phyloP scores from a whole-genome alignment of 1,140 invertebrate species.

The Dendrolimus punctatus region DNA sequence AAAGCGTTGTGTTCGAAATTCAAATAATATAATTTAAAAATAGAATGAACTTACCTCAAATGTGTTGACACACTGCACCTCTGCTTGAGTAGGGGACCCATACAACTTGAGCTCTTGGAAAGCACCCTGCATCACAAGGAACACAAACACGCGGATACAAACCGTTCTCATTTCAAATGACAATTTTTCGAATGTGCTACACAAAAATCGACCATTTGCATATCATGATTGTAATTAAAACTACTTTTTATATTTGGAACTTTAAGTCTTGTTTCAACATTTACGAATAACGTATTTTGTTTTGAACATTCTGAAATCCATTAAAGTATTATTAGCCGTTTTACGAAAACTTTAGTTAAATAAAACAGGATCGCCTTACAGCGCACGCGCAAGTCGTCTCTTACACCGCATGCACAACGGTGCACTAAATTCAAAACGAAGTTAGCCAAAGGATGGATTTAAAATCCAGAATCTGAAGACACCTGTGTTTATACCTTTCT shows the following conservation, averaged over 20 bases:
- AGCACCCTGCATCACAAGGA: constrained; percentile 78
- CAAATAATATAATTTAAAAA: not conserved
- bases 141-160: constrained; percentile 33
- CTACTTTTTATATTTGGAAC: not conserved
- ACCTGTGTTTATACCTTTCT: constrained; percentile 15
- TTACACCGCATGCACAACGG: constrained; percentile 29
- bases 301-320: not conserved
- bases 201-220: not conserved
- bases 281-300: not conserved
- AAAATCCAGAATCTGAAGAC: constrained; percentile 17
- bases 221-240: not conserved
- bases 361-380: constrained; percentile 19
- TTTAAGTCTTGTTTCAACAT: not conserved
- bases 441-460: constrained; percentile 21
- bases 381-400: constrained; percentile 30
- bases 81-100: constrained; percentile 77
- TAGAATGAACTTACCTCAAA: constrained; percentile 63
- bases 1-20: not conserved
- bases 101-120: constrained; percentile 83
- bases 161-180: constrained; percentile 34
- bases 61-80: constrained; percentile 77
- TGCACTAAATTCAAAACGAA: constrained; percentile 52
- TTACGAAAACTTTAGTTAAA: constrained; percentile 3
- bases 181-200: constrained; percentile 31
- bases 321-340: not conserved